Conservation (phyloP, 2,113 vertebrate genomes). For the Lanius ludovicianus region DNA sequence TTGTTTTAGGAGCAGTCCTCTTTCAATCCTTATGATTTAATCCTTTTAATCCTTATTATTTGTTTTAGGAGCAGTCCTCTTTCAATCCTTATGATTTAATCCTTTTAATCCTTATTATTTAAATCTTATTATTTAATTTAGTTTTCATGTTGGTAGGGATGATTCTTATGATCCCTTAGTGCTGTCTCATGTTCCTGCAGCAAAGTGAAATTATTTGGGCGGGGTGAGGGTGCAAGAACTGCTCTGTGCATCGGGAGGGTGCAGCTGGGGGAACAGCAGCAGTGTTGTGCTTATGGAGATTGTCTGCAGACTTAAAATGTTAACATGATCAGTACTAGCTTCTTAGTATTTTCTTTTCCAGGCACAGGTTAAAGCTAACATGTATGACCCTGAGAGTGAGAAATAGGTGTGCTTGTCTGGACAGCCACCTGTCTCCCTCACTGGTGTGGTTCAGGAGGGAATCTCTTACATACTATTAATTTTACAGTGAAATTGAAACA, state of each 20-base stretch:
- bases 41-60: not conserved
- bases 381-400: not conserved
- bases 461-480: not conserved
- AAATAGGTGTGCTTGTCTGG: not conserved
- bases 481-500: not conserved
- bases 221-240: not conserved
- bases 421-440: rapidly evolving
- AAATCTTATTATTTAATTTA: not conserved
- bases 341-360: not conserved
- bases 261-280: not conserved
- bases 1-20: too few relatives aligned
- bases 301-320: not conserved
- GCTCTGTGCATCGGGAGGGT: not conserved
- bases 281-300: not conserved
- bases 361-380: not conserved
- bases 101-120: not conserved
- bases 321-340: not conserved
- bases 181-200: not conserved
- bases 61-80: not conserved
- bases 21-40: not conserved
- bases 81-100: not conserved
- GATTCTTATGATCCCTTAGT: not conserved
- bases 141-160: not conserved
- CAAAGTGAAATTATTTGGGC: not conserved
- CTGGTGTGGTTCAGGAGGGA: rapidly evolving